Percentiles rank a stretch among this genome's conserved stretches.
Conservation (phyloP, 2,888 invertebrate species). For the Leptodirus hochenwartii region DNA sequence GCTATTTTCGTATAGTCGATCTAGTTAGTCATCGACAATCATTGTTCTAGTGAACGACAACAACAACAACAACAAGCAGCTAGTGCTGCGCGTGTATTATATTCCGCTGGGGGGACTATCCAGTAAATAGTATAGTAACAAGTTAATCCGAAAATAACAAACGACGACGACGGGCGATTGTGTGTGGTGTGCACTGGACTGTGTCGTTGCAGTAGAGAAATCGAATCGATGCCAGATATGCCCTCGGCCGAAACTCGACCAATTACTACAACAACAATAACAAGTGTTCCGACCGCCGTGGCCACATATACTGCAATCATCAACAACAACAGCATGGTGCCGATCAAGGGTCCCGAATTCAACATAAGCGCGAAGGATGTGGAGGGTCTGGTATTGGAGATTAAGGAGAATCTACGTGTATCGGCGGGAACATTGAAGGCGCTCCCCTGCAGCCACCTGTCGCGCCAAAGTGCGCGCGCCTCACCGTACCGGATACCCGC, state of each 20-base stretch:
- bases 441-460: conserved; percentile 27
- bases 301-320: no score
- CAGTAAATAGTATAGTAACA: no score
- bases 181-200: no score
- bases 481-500: conserved; percentile 35
- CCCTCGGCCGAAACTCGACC: conserved; percentile 25
- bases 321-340: conserved; percentile 13
- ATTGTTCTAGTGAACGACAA: neutral
- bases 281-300: no score
- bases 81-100: no score
- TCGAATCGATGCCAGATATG: conserved; percentile 18
- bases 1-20: neutral
- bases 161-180: no score
- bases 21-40: no score
- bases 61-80: no score
- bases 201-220: neutral
- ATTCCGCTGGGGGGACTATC: no score
- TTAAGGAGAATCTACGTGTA: conserved; percentile 43
- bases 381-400: conserved; percentile 44
- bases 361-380: conserved; percentile 34
- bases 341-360: conserved; percentile 21
- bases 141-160: no score
- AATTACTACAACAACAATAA: no score
- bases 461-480: conserved; percentile 28
- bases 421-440: conserved; percentile 28